A percentile compares a stretch with the other conserved stretches of the same genome.
Evolutionary conservation across 1,140 invertebrate species (phyloP).

Genomic region (Diachasma alloeum): DNA sequence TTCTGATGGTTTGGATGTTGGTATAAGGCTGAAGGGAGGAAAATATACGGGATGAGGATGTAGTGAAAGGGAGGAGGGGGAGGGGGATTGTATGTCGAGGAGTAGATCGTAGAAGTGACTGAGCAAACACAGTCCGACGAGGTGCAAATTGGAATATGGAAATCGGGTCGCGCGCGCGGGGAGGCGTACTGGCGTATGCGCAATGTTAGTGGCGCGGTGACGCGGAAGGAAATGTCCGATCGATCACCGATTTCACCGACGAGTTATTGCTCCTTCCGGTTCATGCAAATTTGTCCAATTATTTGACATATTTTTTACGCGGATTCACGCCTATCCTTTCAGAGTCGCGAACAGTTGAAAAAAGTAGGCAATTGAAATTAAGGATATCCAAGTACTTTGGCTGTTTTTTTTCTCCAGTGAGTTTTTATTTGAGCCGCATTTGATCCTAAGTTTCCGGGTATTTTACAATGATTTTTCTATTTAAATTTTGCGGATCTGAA

Average conservation of each 20-base stretch:
- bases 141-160: constrained; percentile 34
- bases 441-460: too few relatives aligned
- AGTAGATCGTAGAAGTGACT: constrained; percentile 30
- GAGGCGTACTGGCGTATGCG: constrained; percentile 11
- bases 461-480: too few relatives aligned
- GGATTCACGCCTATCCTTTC: not conserved
- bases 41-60: constrained; percentile 5
- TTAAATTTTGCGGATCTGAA: too few relatives aligned
- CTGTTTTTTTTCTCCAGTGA: too few relatives aligned
- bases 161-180: constrained; percentile 7
- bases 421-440: too few relatives aligned
- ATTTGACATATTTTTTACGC: not conserved
- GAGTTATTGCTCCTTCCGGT: constrained; percentile 9
- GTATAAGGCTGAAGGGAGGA: constrained; percentile 13
- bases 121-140: constrained; percentile 29
- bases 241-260: constrained; percentile 18
- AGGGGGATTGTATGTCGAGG: not conserved
- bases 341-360: not conserved
- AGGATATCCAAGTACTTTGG: too few relatives aligned
- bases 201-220: constrained; percentile 16
- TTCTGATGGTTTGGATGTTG: not conserved
- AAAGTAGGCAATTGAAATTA: too few relatives aligned
- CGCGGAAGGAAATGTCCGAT: constrained; percentile 26
- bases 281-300: constrained; percentile 5
- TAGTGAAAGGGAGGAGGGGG: not conserved